Evolutionary conservation across 2,888 invertebrate species (phyloP), one percentile per base, ranked within the genome.

Genomic region (Pyrrhia umbra): DNA sequence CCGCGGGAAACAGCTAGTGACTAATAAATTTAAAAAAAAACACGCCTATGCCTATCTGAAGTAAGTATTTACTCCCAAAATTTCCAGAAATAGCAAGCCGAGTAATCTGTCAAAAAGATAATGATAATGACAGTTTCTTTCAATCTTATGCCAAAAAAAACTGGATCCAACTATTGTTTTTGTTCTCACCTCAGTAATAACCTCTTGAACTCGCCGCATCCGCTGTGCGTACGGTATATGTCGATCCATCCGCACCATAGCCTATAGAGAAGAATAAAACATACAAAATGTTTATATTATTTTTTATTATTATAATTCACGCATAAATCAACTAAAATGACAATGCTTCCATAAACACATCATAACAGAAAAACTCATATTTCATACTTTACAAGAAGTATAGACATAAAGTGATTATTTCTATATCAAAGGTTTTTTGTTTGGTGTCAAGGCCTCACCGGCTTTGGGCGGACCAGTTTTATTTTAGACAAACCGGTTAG

Each of bases 241-340:
- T 5, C 96, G 94, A 75, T 98, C 98, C 98, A 98, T 98, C 45
- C 98, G 96, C 15, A 98, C 97, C 85, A 98, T 93, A 4, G 98
- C 98, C 96, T 94, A 37, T 6, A 56, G 13, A 63, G 70, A 61
- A 16, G 27, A 40, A 47, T 39, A 20, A 56, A 2, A 42, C 13
- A 30, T n/a, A n/a, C n/a, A n/a, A n/a, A n/a, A n/a, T n/a, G n/a
- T n/a, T n/a, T n/a, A n/a, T n/a, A n/a, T n/a, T n/a, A n/a, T n/a
- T n/a, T n/a, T n/a, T n/a, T 6, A 47, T 46, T 27, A 57, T 6
- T 8, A 57, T 15, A 42, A 30, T 10, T 9, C 0, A 20, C 1
- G 3, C 20, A 27, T n/a, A 4, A 23, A 43, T 6, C 43, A 16
- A 21, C 10, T n/a, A 9, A 21, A 39, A 8, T 30, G n/a, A 39